A percentile compares a stretch with the other conserved stretches of the same genome.
Conservation (phyloP, 2,113 vertebrate species). For the Melanerpes aurifrons region DNA sequence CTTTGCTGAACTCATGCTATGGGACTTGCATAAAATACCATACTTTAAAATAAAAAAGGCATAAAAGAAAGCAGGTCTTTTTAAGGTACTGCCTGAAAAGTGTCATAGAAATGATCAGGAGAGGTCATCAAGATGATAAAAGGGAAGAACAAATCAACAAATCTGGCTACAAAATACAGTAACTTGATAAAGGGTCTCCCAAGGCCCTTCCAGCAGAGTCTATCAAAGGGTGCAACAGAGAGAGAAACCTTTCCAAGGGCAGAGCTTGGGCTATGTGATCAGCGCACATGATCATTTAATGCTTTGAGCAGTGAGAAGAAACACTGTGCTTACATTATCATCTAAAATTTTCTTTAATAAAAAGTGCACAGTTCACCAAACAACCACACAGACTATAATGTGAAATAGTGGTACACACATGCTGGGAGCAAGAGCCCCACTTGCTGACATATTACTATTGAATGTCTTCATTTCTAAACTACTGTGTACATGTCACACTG, state of each 20-base stretch:
- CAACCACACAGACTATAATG: neutral
- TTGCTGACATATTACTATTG: neutral
- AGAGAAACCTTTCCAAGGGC: neutral
- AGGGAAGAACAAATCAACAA: neutral
- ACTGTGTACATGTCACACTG: neutral
- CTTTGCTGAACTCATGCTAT: neutral
- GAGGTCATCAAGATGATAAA: neutral
- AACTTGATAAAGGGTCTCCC: neutral
- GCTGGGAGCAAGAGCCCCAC: neutral
- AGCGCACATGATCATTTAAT: neutral
- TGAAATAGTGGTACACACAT: accelerated
- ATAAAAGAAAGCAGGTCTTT: neutral
- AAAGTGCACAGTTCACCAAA: neutral
- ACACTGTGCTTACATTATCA: neutral
- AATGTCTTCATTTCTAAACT: neutral
- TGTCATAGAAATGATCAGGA: neutral
- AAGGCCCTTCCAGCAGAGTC: neutral
- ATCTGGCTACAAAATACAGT: neutral
- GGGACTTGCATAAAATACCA: neutral
- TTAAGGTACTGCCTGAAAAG: neutral
- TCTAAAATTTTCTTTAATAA: neutral
- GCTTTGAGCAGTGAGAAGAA: neutral
- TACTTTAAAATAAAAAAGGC: neutral
- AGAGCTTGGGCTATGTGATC: neutral
- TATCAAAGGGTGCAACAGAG: neutral